A percentile compares a stretch with the other conserved stretches of the same genome.
Conservation (phyloP, 2,888 invertebrate species). For the Zonitis immaculata region DNA sequence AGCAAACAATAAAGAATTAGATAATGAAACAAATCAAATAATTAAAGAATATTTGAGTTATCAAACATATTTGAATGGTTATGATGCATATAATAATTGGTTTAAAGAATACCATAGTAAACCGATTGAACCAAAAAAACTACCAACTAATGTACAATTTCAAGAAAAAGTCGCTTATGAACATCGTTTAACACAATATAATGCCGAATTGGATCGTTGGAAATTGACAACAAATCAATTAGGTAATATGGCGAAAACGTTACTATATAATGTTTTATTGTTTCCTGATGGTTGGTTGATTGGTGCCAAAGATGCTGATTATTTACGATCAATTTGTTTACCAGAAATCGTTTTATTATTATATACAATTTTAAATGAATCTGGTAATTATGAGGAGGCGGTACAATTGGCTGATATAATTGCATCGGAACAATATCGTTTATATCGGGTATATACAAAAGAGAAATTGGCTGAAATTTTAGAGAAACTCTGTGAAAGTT, state of each 20-base stretch:
- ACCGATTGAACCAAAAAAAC: slow-evolving; percentile 64
- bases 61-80: slow-evolving; percentile 79
- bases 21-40: slow-evolving; percentile 50
- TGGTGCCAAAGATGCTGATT: slow-evolving; percentile 57
- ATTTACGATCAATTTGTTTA: slow-evolving; percentile 74
- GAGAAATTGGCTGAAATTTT: slow-evolving; percentile 73
- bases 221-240: slow-evolving; percentile 40
- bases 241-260: slow-evolving; percentile 67
- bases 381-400: slow-evolving; percentile 71
- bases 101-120: slow-evolving; percentile 74
- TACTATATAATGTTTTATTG: slow-evolving; percentile 78
- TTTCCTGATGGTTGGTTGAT: slow-evolving; percentile 90
- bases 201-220: slow-evolving; percentile 72
- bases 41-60: slow-evolving; percentile 84
- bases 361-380: slow-evolving; percentile 72
- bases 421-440: slow-evolving; percentile 69
- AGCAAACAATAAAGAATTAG: slow-evolving; percentile 46
- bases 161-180: slow-evolving; percentile 86
- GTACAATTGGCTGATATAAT: slow-evolving; percentile 74
- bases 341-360: slow-evolving; percentile 78
- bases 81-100: slow-evolving; percentile 88
- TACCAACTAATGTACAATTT: slow-evolving; percentile 63
- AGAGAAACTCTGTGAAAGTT: slow-evolving; percentile 73
- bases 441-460: slow-evolving; percentile 78
- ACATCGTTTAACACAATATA: slow-evolving; percentile 74